Base-by-base conservation (phyloP, 1,140 invertebrate genomes). In the Lerema accius region DNA sequence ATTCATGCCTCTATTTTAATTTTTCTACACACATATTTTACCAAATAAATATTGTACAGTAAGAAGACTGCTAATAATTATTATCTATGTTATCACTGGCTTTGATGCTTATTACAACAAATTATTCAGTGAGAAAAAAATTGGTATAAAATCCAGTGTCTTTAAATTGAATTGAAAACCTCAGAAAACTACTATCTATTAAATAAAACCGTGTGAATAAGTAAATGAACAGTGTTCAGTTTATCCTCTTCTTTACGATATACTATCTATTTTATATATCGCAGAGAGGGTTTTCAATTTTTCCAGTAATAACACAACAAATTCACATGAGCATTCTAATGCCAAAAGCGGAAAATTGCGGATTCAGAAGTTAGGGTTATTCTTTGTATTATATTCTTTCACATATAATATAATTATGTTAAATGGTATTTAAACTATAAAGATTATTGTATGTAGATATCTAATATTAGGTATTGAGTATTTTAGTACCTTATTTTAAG, bases 281-380 rank as follows among this genome's bases (percentile, higher is more conserved):
- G 39, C 42, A 68, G 67, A 69, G 67, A 65, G 69, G 62, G 67
- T 69, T 72, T 82, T 76, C 71, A 78, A 84, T 83, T 81, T 79
- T 63, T 74, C 46, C 62, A 65, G 68, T 69, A 79, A 82, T 78
- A n/a, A n/a, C n/a, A 71, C 63, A 75, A 74, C 69, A 76, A 77
- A 78, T 80, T 75, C 76, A 76, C 78, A 78, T 77, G 73, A 76
- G 75, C 73, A 69, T 65, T 6, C 69, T 77, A 79, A 82, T 85
- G 82, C 71, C 76, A 78, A 72, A 53, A 70, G 74, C 82, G 85
- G 85, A 84, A 90, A 90, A 90, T n/a, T 87, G 84, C 69, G 69
- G 67, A 76, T 69, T 80, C 69, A 71, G 65, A 77, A 68, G 69
- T 72, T 65, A 71, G 51, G 71, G 66, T 62, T 50, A 35, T 50